phyloP scores from a whole-genome alignment of 2,113 vertebrate species.

The Callipepla squamata region DNA sequence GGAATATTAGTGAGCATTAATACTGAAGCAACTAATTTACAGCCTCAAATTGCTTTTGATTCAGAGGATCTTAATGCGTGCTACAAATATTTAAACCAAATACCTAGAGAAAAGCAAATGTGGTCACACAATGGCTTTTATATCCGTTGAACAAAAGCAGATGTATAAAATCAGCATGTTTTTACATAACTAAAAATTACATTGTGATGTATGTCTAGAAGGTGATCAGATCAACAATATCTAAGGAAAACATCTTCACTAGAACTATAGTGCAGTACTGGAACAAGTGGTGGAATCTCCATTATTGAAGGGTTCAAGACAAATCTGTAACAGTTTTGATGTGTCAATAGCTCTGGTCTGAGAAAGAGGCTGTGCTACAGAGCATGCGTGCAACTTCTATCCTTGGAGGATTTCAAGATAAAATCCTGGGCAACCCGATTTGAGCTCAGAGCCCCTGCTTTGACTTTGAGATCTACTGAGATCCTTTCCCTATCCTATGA shows the following conservation, averaged over 20 bases:
- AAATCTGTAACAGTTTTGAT: background rate
- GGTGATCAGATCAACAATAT: too few species aligned
- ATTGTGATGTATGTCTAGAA: background rate
- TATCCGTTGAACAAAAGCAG: background rate
- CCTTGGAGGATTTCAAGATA: background rate
- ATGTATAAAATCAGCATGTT: background rate
- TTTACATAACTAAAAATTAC: background rate
- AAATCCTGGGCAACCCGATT: background rate
- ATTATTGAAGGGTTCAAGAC: background rate
- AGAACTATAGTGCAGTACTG: background rate
- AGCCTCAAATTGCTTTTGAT: background rate
- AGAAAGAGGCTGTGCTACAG: background rate
- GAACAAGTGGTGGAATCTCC: background rate
- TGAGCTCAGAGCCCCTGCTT: background rate
- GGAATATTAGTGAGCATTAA: background rate
- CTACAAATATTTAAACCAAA: background rate
- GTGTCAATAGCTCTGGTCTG: background rate
- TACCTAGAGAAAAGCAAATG: background rate
- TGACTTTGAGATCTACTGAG: background rate
- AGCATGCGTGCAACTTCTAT: background rate
- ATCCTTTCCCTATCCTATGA: background rate
- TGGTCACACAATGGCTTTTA: background rate
- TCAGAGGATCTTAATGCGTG: background rate
- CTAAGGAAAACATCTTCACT: background rate
- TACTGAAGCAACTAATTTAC: background rate